Evolutionary conservation across 2,888 invertebrate species (phyloP), one percentile per base, ranked within the genome.

Genomic region (Cosmorhoe ocellata): DNA sequence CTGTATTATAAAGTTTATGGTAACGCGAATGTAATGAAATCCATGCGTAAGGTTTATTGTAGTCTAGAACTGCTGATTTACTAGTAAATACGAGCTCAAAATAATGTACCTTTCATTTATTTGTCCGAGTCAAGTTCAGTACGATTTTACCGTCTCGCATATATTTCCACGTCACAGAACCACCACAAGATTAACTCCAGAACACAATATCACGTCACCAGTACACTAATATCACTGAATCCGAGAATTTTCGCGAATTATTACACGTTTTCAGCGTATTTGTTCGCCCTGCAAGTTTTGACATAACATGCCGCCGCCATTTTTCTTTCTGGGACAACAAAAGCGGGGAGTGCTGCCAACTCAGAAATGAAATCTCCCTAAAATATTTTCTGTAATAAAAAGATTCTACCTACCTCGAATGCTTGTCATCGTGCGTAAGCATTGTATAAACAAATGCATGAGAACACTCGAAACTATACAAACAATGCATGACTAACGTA

Each of bases 61-160:
- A 50, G 34, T 31, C 13, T 40, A 12, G 10, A 41, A 40, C 11
- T 37, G 42, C 37, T 42, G 18, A 31, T 47, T 50, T 36, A 56
- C 8, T 36, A 48, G 33, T 50, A 65, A 65, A 69, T 58, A 41
- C 24, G 58, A 57, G 64, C 48, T 36, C 59, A 51, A 59, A 71
- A 76, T 77, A 83, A n/a, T 85, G 67, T 78, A 87, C 87, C 72
- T 76, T 86, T 78, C 87, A 85, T 87, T 76, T 81, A 86, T 72
- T 67, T 69, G 71, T 63, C 70, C 71, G 63, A 69, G 66, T 62
- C 61, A 66, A 71, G 69, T 69, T 59, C 59, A 65, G 60, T 63
- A 60, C 54, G 60, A 64, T 67, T 67, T 64, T 58, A 52, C 58
- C 47, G 58, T 64, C 59, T 70, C 75, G 69, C 71, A 77, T 82